Evolutionary conservation across 2,797 vertebrate genomes (phyloP).

Genomic region (Triplophysa bombifrons): DNA sequence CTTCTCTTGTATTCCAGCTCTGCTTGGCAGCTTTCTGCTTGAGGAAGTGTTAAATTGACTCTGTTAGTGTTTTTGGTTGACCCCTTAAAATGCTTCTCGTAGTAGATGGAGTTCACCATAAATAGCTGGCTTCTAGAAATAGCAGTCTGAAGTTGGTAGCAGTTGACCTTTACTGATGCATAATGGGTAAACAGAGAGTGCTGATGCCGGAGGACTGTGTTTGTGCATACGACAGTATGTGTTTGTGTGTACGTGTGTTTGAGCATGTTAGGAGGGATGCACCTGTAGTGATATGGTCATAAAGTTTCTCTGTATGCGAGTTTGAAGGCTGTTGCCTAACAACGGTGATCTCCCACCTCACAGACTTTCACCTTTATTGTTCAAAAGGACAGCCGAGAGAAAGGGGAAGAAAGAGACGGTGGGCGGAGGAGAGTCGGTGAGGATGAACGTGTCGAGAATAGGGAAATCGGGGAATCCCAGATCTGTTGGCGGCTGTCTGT

Average conservation of each 20-base stretch:
- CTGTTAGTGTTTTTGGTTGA: conserved; percentile 39
- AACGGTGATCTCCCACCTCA: conserved; percentile 65
- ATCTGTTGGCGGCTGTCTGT: conserved; percentile 20
- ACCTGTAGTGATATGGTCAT: conserved; percentile 55
- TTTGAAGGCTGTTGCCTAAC: conserved; percentile 75
- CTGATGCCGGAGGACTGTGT: background rate
- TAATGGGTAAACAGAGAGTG: conserved; percentile 32
- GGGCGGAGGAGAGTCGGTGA: conserved; percentile 13
- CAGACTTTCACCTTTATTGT: conserved; percentile 60
- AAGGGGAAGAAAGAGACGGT: conserved; percentile 26
- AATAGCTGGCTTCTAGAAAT: conserved; percentile 28
- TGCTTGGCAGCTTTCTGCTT: conserved; percentile 26
- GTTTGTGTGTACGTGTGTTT: background rate
- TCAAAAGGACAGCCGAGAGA: conserved; percentile 34
- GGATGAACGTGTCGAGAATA: conserved; percentile 39
- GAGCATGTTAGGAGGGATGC: conserved; percentile 5
- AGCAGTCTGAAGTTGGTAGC: conserved; percentile 21
- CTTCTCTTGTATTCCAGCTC: conserved; percentile 25
- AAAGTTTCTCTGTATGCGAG: conserved; percentile 65
- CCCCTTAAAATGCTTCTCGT: conserved; percentile 6
- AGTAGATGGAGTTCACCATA: conserved; percentile 7
- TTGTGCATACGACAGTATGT: background rate
- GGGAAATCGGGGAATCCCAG: conserved; percentile 43
- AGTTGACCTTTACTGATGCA: conserved; percentile 38
- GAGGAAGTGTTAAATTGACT: conserved; percentile 48